Evolutionary conservation across 2,797 vertebrate species (phyloP), one percentile per base, ranked within the genome.

Genomic region (Helicolenus hilgendorfi): DNA sequence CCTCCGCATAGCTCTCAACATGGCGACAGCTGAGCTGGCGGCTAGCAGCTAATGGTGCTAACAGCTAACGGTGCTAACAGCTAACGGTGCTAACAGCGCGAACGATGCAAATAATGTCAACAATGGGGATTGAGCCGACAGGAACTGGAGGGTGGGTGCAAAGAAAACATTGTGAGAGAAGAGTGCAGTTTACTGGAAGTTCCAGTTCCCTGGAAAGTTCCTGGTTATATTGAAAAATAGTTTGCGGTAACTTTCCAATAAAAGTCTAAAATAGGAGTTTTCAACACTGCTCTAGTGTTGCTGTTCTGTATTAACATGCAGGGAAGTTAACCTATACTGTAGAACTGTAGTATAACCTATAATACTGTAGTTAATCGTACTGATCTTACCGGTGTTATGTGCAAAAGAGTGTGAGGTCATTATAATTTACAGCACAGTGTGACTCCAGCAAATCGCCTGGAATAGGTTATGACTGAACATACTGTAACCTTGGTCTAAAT

Each of bases 391-490:
- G 22, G 41, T 2, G 1, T 49, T 77, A 33, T 56, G 38, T 33
- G 18, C 26, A 75, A 11, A 84, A 55, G 55, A 72, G 31, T 36
- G 75, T 90, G 78, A 93, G 60, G 83, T 91, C 76, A 83, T 72
- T 56, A 11, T 5, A 63, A 29, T 59, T 85, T 45, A 77, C 33
- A 55, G 77, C 45, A 41, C 22, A 22, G 64, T 75, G 31, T 87
- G 84, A 84, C 74, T 83, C 20, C 7, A 80, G 64, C 26, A 53
- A 68, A 60, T 62, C 2, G n/a, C 80, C 62, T 64, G 71, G 33
- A 93, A 87, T 88, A 93, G 87, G 56, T 87, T 18, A 85, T 88
- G 92, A 91, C 91, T 5, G 49, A 26, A 45, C 89, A 85, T 67
- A 59, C 83, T 80, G n/a, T 71, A 91, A 87, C 71, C 26, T 26